A percentile compares a stretch with the other conserved stretches of the same genome.
Evolutionary conservation across 2,113 vertebrate genomes (phyloP).

Genomic region (Seriola aureovittata): DNA sequence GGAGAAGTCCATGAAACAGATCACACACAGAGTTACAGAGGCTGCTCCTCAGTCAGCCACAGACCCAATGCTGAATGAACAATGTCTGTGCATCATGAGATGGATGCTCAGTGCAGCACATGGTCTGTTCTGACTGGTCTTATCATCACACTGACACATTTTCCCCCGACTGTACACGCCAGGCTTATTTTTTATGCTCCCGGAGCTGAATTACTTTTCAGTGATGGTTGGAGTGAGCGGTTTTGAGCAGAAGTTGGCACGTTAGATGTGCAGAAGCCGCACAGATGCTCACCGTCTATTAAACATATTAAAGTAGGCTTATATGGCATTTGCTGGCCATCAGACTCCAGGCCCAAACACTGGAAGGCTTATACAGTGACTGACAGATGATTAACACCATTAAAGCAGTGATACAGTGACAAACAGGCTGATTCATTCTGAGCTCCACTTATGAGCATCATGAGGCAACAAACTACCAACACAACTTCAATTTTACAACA

Average conservation of each 20-base stretch:
- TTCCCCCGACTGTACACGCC: background rate
- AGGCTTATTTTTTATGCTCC: slow-evolving; percentile 7
- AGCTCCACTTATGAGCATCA: background rate
- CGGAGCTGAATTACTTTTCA: background rate
- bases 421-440: slow-evolving; percentile 10
- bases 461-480: background rate
- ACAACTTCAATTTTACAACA: background rate
- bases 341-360: slow-evolving; percentile 27
- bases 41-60: slow-evolving; percentile 21
- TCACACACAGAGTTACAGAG: slow-evolving; percentile 25
- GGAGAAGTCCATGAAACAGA: slow-evolving; percentile 44
- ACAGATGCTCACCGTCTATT: slow-evolving; percentile 52
- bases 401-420: slow-evolving; percentile 7
- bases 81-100: background rate
- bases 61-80: slow-evolving; percentile 20
- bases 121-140: slow-evolving; percentile 35
- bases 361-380: slow-evolving; percentile 12
- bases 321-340: slow-evolving; percentile 16
- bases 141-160: slow-evolving; percentile 32
- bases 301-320: slow-evolving; percentile 48
- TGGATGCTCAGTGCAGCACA: slow-evolving; percentile 16
- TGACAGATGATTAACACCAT: slow-evolving; percentile 60
- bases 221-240: slow-evolving; percentile 9
- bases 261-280: slow-evolving; percentile 32
- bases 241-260: slow-evolving; percentile 16